A percentile compares a stretch with the other conserved stretches of the same genome.
phyloP scores from a whole-genome alignment of 2,797 vertebrate genomes.

The Mus caroli region DNA sequence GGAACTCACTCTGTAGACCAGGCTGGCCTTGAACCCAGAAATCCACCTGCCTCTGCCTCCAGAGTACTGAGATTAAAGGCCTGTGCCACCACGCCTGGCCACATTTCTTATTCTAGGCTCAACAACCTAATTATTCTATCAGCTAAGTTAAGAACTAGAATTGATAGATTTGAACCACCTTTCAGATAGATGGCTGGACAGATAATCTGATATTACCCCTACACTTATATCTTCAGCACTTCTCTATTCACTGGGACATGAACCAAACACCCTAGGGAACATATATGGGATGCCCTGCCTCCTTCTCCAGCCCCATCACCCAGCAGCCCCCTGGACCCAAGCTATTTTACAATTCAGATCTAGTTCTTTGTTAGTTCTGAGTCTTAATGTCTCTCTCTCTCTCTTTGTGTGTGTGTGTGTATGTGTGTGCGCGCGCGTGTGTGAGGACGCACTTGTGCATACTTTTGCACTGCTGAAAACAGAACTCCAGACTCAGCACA shows the following conservation, averaged over 20 bases:
- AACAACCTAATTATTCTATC: background rate
- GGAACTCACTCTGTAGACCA: too few relatives aligned
- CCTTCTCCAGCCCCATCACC: constrained; percentile 15
- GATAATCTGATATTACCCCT: background rate
- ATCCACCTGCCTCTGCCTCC: too few relatives aligned
- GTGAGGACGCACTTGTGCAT: too few relatives aligned
- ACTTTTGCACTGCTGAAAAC: background rate
- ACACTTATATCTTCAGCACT: background rate
- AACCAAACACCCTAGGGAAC: background rate
- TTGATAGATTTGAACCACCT: background rate
- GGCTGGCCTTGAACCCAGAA: too few relatives aligned
- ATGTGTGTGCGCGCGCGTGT: background rate
- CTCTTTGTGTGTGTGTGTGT: background rate
- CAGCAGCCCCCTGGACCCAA: background rate
- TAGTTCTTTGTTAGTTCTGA: background rate
- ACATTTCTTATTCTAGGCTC: constrained; percentile 29
- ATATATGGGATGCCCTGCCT: background rate
- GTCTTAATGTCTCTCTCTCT: background rate
- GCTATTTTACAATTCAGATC: background rate
- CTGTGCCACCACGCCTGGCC: too few relatives aligned
- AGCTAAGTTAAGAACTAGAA: background rate
- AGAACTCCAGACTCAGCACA: background rate
- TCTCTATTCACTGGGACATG: constrained; percentile 11
- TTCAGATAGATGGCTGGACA: background rate
- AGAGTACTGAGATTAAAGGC: too few relatives aligned